Evolutionary conservation across 1,140 invertebrate genomes (phyloP).

Genomic region (Drosophila takahashii): DNA sequence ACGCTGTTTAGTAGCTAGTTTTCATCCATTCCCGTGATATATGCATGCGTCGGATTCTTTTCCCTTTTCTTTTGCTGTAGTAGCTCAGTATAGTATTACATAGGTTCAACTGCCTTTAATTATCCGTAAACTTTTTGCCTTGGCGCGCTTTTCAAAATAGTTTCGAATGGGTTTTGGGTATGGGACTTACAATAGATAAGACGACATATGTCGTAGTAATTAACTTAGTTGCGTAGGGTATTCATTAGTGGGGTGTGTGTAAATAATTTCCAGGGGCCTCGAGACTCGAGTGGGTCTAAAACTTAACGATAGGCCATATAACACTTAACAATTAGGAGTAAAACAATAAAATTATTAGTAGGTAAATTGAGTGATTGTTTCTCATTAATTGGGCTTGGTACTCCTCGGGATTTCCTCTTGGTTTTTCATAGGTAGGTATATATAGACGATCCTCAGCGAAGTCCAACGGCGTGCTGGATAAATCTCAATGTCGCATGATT

Average conservation of each 20-base stretch:
- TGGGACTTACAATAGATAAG: constrained; percentile 56
- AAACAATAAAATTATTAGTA: constrained; percentile 53
- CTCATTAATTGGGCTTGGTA: constrained; percentile 76
- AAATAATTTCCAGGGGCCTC: constrained; percentile 67
- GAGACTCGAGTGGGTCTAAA: constrained; percentile 35
- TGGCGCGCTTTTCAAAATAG: constrained; percentile 12
- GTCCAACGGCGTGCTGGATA: constrained; percentile 70
- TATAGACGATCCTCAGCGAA: constrained; percentile 27
- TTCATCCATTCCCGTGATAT: constrained; percentile 52
- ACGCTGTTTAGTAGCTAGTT: constrained; percentile 67
- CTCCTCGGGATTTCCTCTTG: constrained; percentile 22
- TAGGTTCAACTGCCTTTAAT: constrained; percentile 63
- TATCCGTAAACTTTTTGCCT: constrained; percentile 18
- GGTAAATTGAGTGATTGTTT: constrained; percentile 82
- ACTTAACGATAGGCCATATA: constrained; percentile 77
- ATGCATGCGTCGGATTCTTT: constrained; percentile 53
- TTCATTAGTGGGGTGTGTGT: constrained; percentile 61
- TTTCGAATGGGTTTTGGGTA: constrained; percentile 31
- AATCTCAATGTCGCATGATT: constrained; percentile 80
- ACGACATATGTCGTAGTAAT: constrained; percentile 34
- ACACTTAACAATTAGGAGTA: constrained; percentile 66
- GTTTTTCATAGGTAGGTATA: constrained; percentile 11
- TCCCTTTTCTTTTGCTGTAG: constrained; percentile 50
- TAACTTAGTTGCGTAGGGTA: constrained; percentile 73
- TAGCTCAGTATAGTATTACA: constrained; percentile 47